phyloP scores from a whole-genome alignment of 2,113 vertebrate species.

The Microtus pennsylvanicus region DNA sequence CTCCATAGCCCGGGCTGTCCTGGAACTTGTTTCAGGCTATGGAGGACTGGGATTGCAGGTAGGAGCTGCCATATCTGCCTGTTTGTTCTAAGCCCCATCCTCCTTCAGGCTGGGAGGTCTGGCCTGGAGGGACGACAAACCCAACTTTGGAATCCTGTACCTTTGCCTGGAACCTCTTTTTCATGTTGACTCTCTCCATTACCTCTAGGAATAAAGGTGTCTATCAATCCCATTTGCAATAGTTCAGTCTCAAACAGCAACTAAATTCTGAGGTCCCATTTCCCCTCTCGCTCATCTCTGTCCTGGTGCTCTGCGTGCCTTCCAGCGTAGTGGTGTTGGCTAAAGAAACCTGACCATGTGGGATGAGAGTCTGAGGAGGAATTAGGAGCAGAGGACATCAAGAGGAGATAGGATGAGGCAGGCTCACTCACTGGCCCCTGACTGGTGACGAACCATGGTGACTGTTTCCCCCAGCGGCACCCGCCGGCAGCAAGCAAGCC shows the following conservation, averaged over 20 bases:
- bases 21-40: background rate
- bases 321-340: background rate
- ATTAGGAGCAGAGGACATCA: background rate
- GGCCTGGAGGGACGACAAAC: background rate
- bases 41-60: background rate
- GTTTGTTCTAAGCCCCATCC: background rate
- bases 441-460: no score
- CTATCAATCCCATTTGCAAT: background rate
- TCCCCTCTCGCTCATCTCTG: no score
- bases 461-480: fast-evolving
- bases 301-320: fast-evolving
- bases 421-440: fast-evolving
- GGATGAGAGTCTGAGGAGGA: background rate
- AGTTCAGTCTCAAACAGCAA: background rate
- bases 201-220: background rate
- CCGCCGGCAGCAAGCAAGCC: background rate
- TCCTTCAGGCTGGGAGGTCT: background rate
- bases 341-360: background rate
- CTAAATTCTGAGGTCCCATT: background rate
- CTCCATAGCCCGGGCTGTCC: background rate
- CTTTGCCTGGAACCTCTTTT: background rate
- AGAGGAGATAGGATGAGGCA: background rate
- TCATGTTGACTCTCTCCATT: no score
- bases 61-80: background rate
- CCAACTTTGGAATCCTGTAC: background rate